These are phyloP conservation scores for Andrena trimmerana DNA, from an alignment of 2,888 invertebrate genomes.

Conservation along the genomic window DNA sequence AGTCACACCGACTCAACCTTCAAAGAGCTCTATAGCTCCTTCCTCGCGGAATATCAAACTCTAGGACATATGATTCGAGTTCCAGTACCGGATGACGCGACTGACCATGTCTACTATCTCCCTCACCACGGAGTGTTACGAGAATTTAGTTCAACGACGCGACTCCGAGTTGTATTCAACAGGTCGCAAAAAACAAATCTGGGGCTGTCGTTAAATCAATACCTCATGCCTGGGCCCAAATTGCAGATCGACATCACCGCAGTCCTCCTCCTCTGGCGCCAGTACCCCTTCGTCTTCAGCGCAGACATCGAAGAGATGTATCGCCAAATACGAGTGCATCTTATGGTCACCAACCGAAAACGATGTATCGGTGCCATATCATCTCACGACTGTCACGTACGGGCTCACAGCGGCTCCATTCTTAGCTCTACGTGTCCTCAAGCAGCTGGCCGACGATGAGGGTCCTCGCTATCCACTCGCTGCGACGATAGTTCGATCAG, in stretches of 20 bases:
- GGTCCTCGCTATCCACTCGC: too few relatives aligned
- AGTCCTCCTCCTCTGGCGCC: not conserved
- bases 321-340: not conserved
- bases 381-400: too few relatives aligned
- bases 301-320: constrained; percentile 3
- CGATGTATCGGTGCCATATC: too few relatives aligned
- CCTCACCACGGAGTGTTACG: not conserved
- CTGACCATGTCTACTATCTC: not conserved
- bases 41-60: not conserved
- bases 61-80: not conserved
- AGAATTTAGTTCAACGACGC: not conserved
- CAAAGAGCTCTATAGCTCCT: not conserved
- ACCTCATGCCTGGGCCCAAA: not conserved
- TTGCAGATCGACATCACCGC: not conserved
- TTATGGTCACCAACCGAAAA: not conserved
- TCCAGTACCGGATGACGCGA: not conserved
- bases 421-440: too few relatives aligned
- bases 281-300: not conserved
- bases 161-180: constrained; percentile 3
- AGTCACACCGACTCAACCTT: not conserved
- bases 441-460: too few relatives aligned
- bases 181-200: not conserved
- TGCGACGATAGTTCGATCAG: too few relatives aligned
- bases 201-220: not conserved
- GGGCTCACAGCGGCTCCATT: too few relatives aligned